phyloP scores from a whole-genome alignment of 2,888 invertebrate genomes.

The Torymus texanus region DNA sequence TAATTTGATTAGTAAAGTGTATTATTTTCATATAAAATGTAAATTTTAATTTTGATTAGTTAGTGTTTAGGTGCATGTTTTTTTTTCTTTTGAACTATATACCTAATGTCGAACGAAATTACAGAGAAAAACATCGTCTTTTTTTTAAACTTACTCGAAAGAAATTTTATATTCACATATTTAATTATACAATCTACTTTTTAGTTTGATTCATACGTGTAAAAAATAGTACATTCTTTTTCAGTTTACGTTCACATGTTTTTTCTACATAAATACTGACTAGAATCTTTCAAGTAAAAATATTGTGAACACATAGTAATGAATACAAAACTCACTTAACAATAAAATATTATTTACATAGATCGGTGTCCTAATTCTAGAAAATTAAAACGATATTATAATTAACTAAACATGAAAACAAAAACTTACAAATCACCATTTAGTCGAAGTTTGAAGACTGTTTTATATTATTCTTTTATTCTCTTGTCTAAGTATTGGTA shows the following conservation, averaged over 20 bases:
- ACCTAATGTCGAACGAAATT: too few relatives aligned
- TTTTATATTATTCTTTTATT: slow-evolving; percentile 4
- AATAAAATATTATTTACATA: too few relatives aligned
- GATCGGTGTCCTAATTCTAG: not conserved
- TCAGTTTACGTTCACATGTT: too few relatives aligned
- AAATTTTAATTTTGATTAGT: slow-evolving; percentile 21
- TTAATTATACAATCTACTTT: too few relatives aligned
- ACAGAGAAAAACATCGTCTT: too few relatives aligned
- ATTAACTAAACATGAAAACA: too few relatives aligned
- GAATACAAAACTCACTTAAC: too few relatives aligned
- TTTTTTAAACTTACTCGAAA: too few relatives aligned
- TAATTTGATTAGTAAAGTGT: slow-evolving; percentile 18
- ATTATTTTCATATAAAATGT: slow-evolving; percentile 19
- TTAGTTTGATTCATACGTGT: slow-evolving; percentile 2
- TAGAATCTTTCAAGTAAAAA: too few relatives aligned
- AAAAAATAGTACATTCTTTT: not conserved
- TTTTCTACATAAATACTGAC: too few relatives aligned
- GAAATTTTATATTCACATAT: too few relatives aligned
- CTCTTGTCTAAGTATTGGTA: slow-evolving; percentile 7
- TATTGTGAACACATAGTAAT: too few relatives aligned
- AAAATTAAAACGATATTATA: not conserved
- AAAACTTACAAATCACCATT: not conserved
- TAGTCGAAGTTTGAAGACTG: not conserved
- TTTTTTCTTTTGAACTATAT: not conserved
- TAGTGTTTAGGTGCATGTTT: not conserved